Conservation (phyloP, 2,888 invertebrate genomes). For the Chrysolina oricalcia region DNA sequence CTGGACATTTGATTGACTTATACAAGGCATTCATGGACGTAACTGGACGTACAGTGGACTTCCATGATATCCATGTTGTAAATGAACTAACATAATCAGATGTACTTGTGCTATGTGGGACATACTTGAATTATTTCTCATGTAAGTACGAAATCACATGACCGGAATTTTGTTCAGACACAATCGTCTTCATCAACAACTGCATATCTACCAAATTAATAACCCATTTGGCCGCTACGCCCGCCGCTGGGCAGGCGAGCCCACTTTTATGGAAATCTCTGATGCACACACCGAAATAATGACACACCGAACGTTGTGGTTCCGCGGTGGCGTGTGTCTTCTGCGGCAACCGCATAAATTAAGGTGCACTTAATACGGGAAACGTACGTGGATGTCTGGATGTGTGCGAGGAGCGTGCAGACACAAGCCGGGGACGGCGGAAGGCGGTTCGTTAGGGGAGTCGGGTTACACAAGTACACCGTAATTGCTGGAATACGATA, state of each 20-base stretch:
- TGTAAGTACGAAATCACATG: not conserved
- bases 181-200: too few relatives aligned
- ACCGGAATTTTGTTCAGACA: too few relatives aligned
- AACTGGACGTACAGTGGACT: too few relatives aligned
- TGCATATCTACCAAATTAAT: not conserved
- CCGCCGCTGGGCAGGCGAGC: constrained; percentile 27
- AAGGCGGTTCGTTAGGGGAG: constrained; percentile 40
- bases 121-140: too few relatives aligned
- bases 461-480: constrained; percentile 48
- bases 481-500: constrained; percentile 44
- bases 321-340: constrained; percentile 43
- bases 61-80: too few relatives aligned
- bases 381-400: constrained; percentile 33
- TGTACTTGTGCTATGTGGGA: too few relatives aligned
- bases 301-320: constrained; percentile 46
- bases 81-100: too few relatives aligned
- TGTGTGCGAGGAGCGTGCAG: constrained; percentile 44
- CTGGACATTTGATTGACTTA: too few relatives aligned
- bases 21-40: too few relatives aligned
- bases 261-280: constrained; percentile 47
- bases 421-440: constrained; percentile 21
- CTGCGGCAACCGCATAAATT: constrained; percentile 38
- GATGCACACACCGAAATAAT: constrained; percentile 45
- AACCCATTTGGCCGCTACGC: constrained; percentile 4
- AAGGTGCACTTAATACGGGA: constrained; percentile 43